These are phyloP conservation scores for Bergia puertoricense DNA, from an alignment of 92 coral and sea anemone species.

Conservation along the genomic window DNA sequence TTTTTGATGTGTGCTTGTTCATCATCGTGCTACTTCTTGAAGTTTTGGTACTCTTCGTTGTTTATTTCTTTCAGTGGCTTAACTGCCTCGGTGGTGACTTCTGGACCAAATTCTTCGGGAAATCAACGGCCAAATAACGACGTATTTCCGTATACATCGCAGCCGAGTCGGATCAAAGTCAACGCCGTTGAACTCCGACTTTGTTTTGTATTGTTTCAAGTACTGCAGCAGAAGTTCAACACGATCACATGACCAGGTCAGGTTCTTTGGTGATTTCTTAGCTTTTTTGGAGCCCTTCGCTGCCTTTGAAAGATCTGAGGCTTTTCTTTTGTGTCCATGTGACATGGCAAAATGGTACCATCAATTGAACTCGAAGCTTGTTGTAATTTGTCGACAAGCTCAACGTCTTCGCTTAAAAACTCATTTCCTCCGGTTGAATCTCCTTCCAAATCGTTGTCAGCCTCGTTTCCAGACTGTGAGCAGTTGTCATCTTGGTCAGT, in stretches of 20 bases:
- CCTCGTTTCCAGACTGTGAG: too few relatives aligned
- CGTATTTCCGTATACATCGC: conserved; percentile 41
- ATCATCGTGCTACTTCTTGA: conserved; percentile 19
- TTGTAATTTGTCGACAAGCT: background rate
- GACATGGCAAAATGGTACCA: background rate
- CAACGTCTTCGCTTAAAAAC: background rate
- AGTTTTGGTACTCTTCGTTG: conserved; percentile 29
- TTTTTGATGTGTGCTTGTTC: too few relatives aligned
- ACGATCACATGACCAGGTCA: background rate
- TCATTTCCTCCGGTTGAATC: background rate
- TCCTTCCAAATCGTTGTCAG: background rate
- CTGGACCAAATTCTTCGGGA: conserved; percentile 52
- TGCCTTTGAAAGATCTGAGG: background rate
- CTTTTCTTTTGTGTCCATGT: conserved; percentile 8
- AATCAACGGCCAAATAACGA: conserved; percentile 47
- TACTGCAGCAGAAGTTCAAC: conserved; percentile 6
- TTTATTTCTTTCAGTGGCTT: conserved; percentile 40
- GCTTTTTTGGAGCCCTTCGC: background rate
- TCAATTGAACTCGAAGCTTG: too few relatives aligned
- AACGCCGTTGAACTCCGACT: conserved; percentile 15
- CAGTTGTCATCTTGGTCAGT: background rate
- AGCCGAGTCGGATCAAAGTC: conserved; percentile 36
- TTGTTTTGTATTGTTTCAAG: conserved; percentile 16
- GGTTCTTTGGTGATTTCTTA: background rate
- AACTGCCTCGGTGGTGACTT: conserved; percentile 40